Evolutionary conservation across 2,113 vertebrate genomes (phyloP), one percentile per base, ranked within the genome.

Genomic region (Dolichallabes microphthalmus): DNA sequence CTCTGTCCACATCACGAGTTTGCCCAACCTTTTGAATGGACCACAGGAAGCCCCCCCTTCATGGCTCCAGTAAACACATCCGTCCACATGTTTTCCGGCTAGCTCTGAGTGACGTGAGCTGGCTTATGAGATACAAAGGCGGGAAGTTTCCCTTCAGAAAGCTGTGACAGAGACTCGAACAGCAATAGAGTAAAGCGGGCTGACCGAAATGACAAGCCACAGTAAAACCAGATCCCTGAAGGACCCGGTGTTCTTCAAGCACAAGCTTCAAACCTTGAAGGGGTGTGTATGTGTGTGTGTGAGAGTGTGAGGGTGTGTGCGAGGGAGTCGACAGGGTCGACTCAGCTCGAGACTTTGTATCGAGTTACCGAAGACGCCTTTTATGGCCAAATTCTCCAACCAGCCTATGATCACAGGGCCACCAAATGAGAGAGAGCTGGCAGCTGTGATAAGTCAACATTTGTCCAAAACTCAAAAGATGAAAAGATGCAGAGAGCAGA

Each of bases 201-300:
- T 88, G 87, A 88, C 88, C 90, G 68, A 89, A 92, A 93, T 91
- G 78, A 91, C 82, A 91, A 80, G 73, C 75, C 87, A 84, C 66
- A 15, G 68, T 88, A 89, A 92, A 92, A 90, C 88, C 89, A 86
- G 35, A 53, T 60, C 83, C 53, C 69, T 61, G 77, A 58, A 73
- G 85, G 87, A 88, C 77, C 82, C 80, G 74, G 83, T 87, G 82
- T 88, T 88, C 80, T 85, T 80, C 77, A 66, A 53, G 88, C 86
- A 61, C 63, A 39, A 25, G 78, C 81, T 20, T 60, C 83, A 25
- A 85, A 57, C 69, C 81, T 55, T 8, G 60, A 64, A 86, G 84
- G 81, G 63, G 61, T 77, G 60, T 32, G 35, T 27, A 39, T n/a
- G 57, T 60, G 69, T 82, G 57, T 82, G 63, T 71, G 57, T 64